A percentile compares a stretch with the other conserved stretches of the same genome.
These are phyloP conservation scores for Platalea minor DNA, from an alignment of 2,797 vertebrate species.

Conservation along the genomic window DNA sequence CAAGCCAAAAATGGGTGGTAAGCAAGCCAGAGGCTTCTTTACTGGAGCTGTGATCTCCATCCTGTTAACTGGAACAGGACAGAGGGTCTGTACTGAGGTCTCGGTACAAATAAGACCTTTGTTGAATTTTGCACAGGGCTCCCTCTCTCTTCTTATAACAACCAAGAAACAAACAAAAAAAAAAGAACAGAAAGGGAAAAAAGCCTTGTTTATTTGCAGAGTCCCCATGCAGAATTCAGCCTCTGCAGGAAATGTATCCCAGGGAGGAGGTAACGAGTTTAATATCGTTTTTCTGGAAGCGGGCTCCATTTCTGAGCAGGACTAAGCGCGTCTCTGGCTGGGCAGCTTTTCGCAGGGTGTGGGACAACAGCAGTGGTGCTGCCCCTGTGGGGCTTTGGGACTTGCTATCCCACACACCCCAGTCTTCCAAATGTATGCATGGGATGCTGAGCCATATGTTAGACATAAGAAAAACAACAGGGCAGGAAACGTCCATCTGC, in stretches of 20 bases:
- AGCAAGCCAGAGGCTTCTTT: slow-evolving; percentile 62
- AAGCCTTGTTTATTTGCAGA: slow-evolving; percentile 63
- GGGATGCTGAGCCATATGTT: background rate
- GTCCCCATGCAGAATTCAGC: slow-evolving; percentile 44
- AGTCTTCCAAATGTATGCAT: background rate
- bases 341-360: background rate
- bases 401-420: background rate
- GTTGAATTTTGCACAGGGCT: slow-evolving; percentile 51
- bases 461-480: background rate
- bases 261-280: slow-evolving; percentile 40
- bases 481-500: background rate
- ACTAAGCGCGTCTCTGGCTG: background rate
- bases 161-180: background rate
- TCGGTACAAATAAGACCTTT: slow-evolving; percentile 59
- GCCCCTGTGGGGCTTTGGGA: background rate
- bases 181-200: background rate
- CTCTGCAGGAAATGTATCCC: slow-evolving; percentile 42
- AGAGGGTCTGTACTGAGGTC: slow-evolving; percentile 51
- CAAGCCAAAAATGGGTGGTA: slow-evolving; percentile 53
- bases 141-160: slow-evolving; percentile 49
- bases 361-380: background rate
- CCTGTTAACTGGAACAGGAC: slow-evolving; percentile 64
- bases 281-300: slow-evolving; percentile 2
- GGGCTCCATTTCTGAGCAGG: background rate
- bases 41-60: slow-evolving; percentile 55